Evolutionary conservation across 2,888 invertebrate species (phyloP).

Genomic region (Macrosoma leucophasiata): DNA sequence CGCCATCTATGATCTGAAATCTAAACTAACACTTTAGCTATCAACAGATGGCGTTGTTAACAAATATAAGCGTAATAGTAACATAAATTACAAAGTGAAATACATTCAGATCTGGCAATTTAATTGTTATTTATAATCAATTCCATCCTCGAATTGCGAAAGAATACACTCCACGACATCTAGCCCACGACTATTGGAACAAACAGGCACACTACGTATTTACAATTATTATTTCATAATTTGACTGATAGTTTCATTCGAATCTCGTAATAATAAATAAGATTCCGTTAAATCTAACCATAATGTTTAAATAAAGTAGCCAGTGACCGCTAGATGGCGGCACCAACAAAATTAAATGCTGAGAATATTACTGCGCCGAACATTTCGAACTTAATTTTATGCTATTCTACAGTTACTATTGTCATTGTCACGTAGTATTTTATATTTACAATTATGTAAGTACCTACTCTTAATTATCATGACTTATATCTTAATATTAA

Average conservation of each 20-base stretch:
- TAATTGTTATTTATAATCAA: no score
- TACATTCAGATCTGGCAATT: no score
- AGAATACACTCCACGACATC: no score
- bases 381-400: not conserved
- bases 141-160: no score
- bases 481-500: no score
- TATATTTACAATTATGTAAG: slow-evolving; percentile 33
- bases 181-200: slow-evolving; percentile 8
- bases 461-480: no score
- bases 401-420: slow-evolving; percentile 50
- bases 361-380: not conserved
- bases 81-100: no score
- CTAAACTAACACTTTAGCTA: slow-evolving; percentile 9
- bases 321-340: slow-evolving; percentile 9
- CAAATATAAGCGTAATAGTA: no score
- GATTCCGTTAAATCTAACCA: slow-evolving; percentile 12
- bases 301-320: slow-evolving; percentile 4
- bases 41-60: slow-evolving; percentile 10
- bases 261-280: slow-evolving; percentile 23
- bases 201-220: slow-evolving; percentile 44
- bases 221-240: slow-evolving; percentile 52
- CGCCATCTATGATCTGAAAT: slow-evolving; percentile 27
- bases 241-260: slow-evolving; percentile 53
- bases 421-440: slow-evolving; percentile 58
- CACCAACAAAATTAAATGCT: slow-evolving; percentile 2